These are phyloP conservation scores for Ganaspis sp. DNA, from an alignment of 1,140 invertebrate genomes.

Conservation along the genomic window DNA sequence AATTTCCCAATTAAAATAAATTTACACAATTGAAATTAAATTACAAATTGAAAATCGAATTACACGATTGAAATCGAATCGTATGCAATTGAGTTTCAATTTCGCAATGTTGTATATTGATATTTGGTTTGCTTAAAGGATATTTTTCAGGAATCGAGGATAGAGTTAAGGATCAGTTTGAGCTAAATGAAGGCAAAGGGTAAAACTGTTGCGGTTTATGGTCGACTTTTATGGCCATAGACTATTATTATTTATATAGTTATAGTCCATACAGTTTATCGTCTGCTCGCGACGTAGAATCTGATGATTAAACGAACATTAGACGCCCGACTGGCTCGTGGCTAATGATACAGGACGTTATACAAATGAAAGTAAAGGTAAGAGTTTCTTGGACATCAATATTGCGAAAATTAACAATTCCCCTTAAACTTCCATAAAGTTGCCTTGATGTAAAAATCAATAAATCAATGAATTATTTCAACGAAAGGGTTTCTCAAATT, in stretches of 20 bases:
- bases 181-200: background rate
- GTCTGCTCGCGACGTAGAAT: background rate
- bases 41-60: too few species aligned
- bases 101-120: too few species aligned
- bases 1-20: too few species aligned
- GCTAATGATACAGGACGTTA: background rate
- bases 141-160: background rate
- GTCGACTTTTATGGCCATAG: background rate
- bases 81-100: too few species aligned
- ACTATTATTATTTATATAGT: constrained; percentile 8
- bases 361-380: background rate
- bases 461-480: background rate
- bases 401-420: background rate
- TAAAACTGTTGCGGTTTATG: background rate
- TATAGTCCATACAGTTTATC: background rate
- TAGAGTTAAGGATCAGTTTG: background rate
- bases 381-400: too few species aligned
- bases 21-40: too few species aligned
- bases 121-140: background rate
- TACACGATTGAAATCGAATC: too few species aligned
- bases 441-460: background rate
- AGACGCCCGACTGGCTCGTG: background rate
- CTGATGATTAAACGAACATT: background rate
- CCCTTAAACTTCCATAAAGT: background rate
- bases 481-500: background rate